Conservation (phyloP, 2,888 invertebrate species). For the Scaptomyza caliginosa region DNA sequence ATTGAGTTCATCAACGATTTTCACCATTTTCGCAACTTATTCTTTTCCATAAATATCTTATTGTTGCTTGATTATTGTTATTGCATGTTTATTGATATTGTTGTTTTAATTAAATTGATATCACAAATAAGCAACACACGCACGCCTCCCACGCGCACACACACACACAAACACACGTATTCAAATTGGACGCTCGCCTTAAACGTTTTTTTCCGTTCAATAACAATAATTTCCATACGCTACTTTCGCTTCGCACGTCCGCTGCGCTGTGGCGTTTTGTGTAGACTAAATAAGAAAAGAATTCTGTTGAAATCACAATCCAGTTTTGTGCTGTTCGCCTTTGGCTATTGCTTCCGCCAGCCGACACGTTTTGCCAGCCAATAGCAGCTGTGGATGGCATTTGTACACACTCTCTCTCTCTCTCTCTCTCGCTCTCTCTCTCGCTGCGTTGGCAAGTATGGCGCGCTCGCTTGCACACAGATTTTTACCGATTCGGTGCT, state of each 20-base stretch:
- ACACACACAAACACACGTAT: conserved; percentile 43
- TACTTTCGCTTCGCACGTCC: conserved; percentile 64
- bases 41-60: not conserved
- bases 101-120: conserved; percentile 25
- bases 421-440: conserved; percentile 35
- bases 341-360: conserved; percentile 36
- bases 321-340: conserved; percentile 39
- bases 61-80: conserved; percentile 2
- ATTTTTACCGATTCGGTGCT: conserved; percentile 69
- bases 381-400: conserved; percentile 65
- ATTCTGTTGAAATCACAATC: conserved; percentile 52
- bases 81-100: conserved; percentile 1
- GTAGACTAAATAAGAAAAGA: conserved; percentile 78
- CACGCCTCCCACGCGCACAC: conserved; percentile 35
- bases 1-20: conserved; percentile 81
- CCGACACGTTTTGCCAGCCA: conserved; percentile 38
- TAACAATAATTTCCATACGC: conserved; percentile 4
- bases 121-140: conserved; percentile 35
- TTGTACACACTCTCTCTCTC: conserved; percentile 7
- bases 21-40: conserved; percentile 82
- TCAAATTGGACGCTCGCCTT: conserved; percentile 37
- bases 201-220: conserved; percentile 27
- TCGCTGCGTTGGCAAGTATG: not conserved
- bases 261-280: conserved; percentile 72
- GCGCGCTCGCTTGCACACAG: conserved; percentile 43